These are phyloP conservation scores for Sceloporus tristichus DNA, from an alignment of 2,113 vertebrate species.

Conservation along the genomic window DNA sequence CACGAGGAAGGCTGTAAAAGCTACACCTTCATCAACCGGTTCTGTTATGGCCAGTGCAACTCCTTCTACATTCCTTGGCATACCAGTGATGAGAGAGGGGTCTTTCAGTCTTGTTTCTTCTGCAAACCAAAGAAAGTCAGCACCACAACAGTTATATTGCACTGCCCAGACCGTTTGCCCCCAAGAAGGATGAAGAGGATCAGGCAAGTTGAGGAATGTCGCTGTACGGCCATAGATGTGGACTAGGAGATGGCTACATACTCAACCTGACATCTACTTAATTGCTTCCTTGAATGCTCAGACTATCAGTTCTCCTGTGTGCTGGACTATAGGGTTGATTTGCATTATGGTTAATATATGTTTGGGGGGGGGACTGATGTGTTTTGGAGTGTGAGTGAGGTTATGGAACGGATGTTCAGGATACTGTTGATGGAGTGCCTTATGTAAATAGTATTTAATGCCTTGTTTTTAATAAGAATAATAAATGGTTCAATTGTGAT, in stretches of 20 bases:
- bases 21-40: conserved; percentile 95
- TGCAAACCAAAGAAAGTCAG: conserved; percentile 96
- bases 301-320: conserved; percentile 43
- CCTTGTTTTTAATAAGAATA: neutral
- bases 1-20: conserved; percentile 95
- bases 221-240: conserved; percentile 95
- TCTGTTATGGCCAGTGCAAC: conserved; percentile 98
- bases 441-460: neutral
- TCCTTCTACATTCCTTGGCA: conserved; percentile 98
- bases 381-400: neutral
- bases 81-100: conserved; percentile 91
- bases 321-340: conserved; percentile 46
- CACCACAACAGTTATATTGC: conserved; percentile 93
- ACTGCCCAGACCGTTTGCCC: conserved; percentile 93
- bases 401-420: conserved; percentile 33
- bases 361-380: conserved; percentile 33
- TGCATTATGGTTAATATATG: conserved; percentile 11
- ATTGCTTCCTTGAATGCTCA: neutral
- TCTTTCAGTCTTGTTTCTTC: conserved; percentile 97
- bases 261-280: conserved; percentile 35
- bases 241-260: conserved; percentile 77
- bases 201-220: conserved; percentile 94
- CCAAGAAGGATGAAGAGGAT: conserved; percentile 94
- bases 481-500: conserved; percentile 47
- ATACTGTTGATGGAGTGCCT: neutral